Evolutionary conservation across 2,113 vertebrate species (phyloP), one percentile per base, ranked within the genome.

Genomic region (Rhineura floridana): DNA sequence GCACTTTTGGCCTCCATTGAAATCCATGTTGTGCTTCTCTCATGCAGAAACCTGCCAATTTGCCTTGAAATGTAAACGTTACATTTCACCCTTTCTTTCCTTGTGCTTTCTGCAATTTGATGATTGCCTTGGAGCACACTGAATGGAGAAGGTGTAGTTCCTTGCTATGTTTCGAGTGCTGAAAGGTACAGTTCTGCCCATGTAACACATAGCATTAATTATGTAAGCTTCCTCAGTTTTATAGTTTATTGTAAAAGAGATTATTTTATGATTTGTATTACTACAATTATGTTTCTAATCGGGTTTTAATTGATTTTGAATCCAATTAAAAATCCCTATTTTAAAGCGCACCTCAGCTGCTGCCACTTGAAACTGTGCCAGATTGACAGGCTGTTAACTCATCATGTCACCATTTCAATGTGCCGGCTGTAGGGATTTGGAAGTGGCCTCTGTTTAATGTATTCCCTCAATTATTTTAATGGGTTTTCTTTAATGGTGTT

Each of bases 251-350:
- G 92, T 94, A 95, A 95, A 94, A 96, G 85, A 94, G 94, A 95
- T 65, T 86, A 89, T 96, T 96, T 96, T 93, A 95, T 96, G 55
- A 96, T 94, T 96, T 96, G 90, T 95, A 96, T 95, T 90, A 94
- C 89, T 93, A 95, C 90, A 94, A 94, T 97, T 96, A 96, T 82
- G 76, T 94, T 96, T 96, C 90, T 96, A 96, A 96, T 97, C 87
- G 91, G 88, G 93, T 96, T 95, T 96, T 97, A 97, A 97, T 96
- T 96, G 96, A 96, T 96, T 97, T 96, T 91, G 78, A 95, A 96
- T 96, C 90, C 94, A 96, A 93, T 88, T 95, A 33, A 94, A 94
- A 94, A 93, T 94, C 85, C 67, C 91, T 95, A 89, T 94, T 96
- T 96, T 96, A 96, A 97, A 96, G 85, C 87, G 93, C 90, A 93